Evolutionary conservation across 2,797 vertebrate genomes (phyloP).

Genomic region (Sebastes minor): DNA sequence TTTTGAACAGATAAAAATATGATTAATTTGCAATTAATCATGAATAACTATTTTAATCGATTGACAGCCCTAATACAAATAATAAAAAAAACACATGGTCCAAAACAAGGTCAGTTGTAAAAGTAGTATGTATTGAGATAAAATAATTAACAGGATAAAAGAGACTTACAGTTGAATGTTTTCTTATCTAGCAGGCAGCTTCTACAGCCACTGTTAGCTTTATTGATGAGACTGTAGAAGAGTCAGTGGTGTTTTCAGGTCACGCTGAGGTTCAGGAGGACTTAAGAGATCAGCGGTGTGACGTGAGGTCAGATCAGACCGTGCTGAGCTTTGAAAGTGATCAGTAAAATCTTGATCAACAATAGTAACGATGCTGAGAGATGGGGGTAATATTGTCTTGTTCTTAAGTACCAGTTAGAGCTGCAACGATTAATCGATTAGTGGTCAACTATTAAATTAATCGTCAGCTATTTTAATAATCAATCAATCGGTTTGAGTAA

Average conservation of each 20-base stretch:
- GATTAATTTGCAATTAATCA: too few relatives aligned
- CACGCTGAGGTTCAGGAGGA: slow-evolving; percentile 6
- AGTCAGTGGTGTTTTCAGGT: slow-evolving; percentile 4
- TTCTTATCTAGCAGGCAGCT: too few relatives aligned
- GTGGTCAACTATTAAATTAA: too few relatives aligned
- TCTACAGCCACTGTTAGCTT: not conserved
- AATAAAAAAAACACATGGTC: not conserved
- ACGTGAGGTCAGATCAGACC: not conserved
- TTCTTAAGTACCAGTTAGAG: not conserved
- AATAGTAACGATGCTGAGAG: not conserved
- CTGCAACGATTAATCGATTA: too few relatives aligned
- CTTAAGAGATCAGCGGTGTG: slow-evolving; percentile 24
- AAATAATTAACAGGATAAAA: not conserved
- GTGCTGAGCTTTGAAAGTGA: slow-evolving; percentile 15
- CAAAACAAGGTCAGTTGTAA: not conserved
- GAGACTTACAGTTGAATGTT: too few relatives aligned
- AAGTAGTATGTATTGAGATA: not conserved
- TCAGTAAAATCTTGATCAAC: not conserved
- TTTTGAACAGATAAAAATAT: too few relatives aligned
- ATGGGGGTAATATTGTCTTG: not conserved
- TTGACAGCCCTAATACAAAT: not conserved
- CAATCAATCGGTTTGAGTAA: too few relatives aligned
- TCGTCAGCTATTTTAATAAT: too few relatives aligned
- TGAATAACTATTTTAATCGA: too few relatives aligned
- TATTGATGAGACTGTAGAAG: not conserved